Evolutionary conservation across 2,113 vertebrate genomes (phyloP).

Genomic region (Trachemys scripta): DNA sequence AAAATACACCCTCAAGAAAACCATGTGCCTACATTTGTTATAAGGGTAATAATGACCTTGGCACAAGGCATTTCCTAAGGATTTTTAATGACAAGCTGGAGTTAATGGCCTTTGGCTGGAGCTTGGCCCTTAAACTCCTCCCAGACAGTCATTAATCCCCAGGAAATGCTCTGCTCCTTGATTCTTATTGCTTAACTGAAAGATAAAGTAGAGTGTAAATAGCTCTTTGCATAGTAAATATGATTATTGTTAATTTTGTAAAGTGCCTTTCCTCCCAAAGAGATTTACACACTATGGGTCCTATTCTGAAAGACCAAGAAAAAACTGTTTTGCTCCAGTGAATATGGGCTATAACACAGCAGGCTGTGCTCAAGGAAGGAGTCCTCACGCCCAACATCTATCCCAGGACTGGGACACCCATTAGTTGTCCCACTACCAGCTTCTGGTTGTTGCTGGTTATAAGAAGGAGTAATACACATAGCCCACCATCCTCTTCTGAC

Average conservation of each 20-base stretch:
- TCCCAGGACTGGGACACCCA: not conserved
- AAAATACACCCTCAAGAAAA: slow-evolving; percentile 57
- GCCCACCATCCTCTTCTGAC: not conserved
- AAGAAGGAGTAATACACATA: not conserved
- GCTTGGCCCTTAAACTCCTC: slow-evolving; percentile 53
- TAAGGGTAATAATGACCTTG: slow-evolving; percentile 59
- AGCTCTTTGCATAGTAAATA: slow-evolving; percentile 38
- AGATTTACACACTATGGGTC: not conserved
- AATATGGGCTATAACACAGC: not conserved
- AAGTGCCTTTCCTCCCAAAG: slow-evolving; percentile 25
- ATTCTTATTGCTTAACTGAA: slow-evolving; percentile 53
- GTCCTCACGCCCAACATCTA: not conserved
- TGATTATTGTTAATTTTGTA: slow-evolving; percentile 28
- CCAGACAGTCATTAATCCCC: slow-evolving; percentile 66
- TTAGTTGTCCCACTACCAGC: not conserved
- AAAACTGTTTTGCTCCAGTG: not conserved
- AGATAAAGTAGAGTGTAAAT: slow-evolving; percentile 44
- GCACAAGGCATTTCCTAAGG: slow-evolving; percentile 62
- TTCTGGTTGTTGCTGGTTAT: not conserved
- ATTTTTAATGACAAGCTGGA: slow-evolving; percentile 72
- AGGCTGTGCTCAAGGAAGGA: not conserved
- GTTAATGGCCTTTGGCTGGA: slow-evolving; percentile 67
- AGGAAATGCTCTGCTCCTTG: slow-evolving; percentile 64
- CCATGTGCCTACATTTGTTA: slow-evolving; percentile 62
- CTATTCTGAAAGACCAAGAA: not conserved